A percentile compares a stretch with the other conserved stretches of the same genome.
These are phyloP conservation scores for Limonius californicus DNA, from an alignment of 1,140 invertebrate species.

Conservation along the genomic window DNA sequence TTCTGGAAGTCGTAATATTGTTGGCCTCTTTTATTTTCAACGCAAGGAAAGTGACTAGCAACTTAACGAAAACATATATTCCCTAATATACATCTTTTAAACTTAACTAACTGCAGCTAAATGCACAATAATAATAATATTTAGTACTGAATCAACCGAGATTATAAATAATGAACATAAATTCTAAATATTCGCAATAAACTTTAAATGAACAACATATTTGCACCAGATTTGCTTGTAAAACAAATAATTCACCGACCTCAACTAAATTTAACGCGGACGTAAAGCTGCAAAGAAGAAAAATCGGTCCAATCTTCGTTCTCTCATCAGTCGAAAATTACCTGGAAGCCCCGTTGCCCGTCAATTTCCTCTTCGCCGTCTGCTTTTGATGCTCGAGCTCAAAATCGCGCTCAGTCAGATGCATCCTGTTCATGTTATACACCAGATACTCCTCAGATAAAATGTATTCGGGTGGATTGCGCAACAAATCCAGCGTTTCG, in stretches of 20 bases:
- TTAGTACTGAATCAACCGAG: too few species aligned
- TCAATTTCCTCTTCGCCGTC: slow-evolving; percentile 45
- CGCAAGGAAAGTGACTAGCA: neutral
- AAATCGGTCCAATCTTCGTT: too few species aligned
- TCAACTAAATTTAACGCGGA: too few species aligned
- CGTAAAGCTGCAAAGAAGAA: too few species aligned
- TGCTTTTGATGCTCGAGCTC: slow-evolving; percentile 77
- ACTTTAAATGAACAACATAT: neutral
- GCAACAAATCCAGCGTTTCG: slow-evolving; percentile 83
- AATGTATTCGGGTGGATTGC: slow-evolving; percentile 78
- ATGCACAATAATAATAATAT: too few species aligned
- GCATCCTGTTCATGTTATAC: slow-evolving; percentile 69
- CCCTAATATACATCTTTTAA: too few species aligned
- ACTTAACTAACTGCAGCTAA: too few species aligned
- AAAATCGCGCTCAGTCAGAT: slow-evolving; percentile 78
- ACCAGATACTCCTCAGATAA: slow-evolving; percentile 84
- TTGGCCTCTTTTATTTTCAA: too few species aligned
- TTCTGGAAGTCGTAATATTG: too few species aligned
- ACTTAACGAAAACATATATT: neutral
- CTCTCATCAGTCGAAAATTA: neutral
- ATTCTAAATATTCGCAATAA: neutral
- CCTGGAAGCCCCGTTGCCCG: neutral
- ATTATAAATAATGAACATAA: neutral
- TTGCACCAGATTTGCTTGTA: neutral
- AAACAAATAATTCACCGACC: neutral